Base-by-base conservation (phyloP, 2,888 invertebrate genomes). In the Drosophila pegasa region DNA sequence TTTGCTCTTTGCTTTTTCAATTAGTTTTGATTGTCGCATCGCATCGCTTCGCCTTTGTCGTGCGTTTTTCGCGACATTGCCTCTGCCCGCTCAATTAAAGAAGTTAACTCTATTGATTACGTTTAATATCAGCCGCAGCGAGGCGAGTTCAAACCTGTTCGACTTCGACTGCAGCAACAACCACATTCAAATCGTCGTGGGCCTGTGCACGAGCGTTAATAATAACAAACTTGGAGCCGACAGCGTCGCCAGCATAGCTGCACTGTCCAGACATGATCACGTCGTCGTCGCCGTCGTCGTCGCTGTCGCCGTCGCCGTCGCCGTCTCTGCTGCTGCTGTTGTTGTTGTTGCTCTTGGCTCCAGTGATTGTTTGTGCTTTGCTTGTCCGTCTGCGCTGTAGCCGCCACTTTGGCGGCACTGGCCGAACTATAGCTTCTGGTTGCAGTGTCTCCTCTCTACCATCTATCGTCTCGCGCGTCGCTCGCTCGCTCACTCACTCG, bases 341-440 rank as follows among this genome's bases (percentile, higher is more conserved):
- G 48, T 61, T 77, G 71, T 63, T 69, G 71, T 50, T 63, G 60
- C 60, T 63, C 37, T 51, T 65, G 70, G 63, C 65, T 75, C 71
- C 75, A 75, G 63, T 75, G 75, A 75, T 75, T 75, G 75, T 75
- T 75, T 75, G 75, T 75, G 75, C 75, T 75, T 71, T 33, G 75
- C 60, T 75, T 75, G 75, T 75, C 63, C 75, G 68, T 80, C 75
- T 65, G 63, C 70, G 66, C 50, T 75, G 71, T 61, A 73, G 84
- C 65, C 88, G 87, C 86, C 87, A 87, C 78, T 88, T 83, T 88
- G 87, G 88, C 88, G 88, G 88, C 79, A 68, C 69, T 67, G 73
- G 31, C 59, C 69, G 78, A 80, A 84, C 81, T 76, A 76, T 78
- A 75, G 84, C 84, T 84, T 87, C 87, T 87, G 81, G 81, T 84